Evolutionary conservation across 2,888 invertebrate genomes (phyloP).

Genomic region (Andrena hattorfiana): DNA sequence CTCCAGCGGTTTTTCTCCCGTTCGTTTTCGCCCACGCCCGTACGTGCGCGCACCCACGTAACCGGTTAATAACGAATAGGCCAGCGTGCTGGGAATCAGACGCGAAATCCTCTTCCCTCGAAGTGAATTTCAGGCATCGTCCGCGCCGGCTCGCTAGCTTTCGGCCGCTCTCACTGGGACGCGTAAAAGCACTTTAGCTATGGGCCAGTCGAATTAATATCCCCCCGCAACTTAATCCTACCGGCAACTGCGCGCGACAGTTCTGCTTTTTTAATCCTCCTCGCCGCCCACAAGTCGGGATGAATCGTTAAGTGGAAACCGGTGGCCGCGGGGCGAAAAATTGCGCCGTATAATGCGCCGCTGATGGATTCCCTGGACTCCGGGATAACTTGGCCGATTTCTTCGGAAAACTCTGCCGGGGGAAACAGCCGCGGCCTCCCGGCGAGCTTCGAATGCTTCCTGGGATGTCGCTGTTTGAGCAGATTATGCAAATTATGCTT

Average conservation of each 20-base stretch:
- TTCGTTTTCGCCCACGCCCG: not conserved
- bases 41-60: constrained; percentile 18
- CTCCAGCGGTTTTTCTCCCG: constrained; percentile 15
- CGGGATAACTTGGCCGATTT: too few relatives aligned
- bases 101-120: constrained; percentile 50
- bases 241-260: constrained; percentile 22
- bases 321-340: not conserved
- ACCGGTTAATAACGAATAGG: constrained; percentile 50
- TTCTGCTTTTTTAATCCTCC: constrained; percentile 20
- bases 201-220: constrained; percentile 57
- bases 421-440: too few relatives aligned
- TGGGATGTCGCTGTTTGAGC: too few relatives aligned
- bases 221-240: constrained; percentile 51
- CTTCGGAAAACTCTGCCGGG: too few relatives aligned
- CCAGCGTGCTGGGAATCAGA: constrained; percentile 39
- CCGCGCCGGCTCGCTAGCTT: constrained; percentile 9
- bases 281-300: not conserved
- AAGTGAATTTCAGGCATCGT: constrained; percentile 54
- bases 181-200: constrained; percentile 59
- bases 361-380: too few relatives aligned
- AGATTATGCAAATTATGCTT: not conserved
- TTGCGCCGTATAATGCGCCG: not conserved
- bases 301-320: too few relatives aligned
- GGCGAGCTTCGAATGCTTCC: too few relatives aligned
- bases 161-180: constrained; percentile 40